Evolutionary conservation across 2,113 vertebrate genomes (phyloP).

Genomic region (Oophaga pumilio): DNA sequence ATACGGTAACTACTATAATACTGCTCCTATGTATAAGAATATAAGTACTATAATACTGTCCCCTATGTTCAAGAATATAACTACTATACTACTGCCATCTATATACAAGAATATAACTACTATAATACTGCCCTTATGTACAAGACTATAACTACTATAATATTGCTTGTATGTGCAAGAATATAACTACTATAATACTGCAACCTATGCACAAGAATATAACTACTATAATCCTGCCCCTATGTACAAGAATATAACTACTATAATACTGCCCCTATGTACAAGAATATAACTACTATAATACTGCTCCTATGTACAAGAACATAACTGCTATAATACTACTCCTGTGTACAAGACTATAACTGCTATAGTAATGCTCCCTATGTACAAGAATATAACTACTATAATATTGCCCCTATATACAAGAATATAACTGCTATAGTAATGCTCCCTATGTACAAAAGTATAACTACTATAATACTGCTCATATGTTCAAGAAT

Average conservation of each 20-base stretch:
- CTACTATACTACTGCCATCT: background rate
- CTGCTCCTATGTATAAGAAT: background rate
- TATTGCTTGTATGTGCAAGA: background rate
- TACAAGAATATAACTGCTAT: too few species aligned
- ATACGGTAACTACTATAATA: background rate
- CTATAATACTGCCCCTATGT: too few species aligned
- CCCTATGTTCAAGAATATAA: background rate
- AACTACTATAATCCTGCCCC: too few species aligned
- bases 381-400: too few species aligned
- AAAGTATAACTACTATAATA: background rate
- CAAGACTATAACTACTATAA: background rate
- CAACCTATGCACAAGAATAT: background rate
- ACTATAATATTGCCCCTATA: too few species aligned
- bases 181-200: constrained; percentile 1
- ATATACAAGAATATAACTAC: background rate
- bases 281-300: too few species aligned
- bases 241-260: too few species aligned
- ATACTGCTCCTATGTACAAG: too few species aligned
- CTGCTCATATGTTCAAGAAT: background rate
- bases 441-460: background rate
- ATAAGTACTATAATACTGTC: background rate
- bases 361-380: too few species aligned
- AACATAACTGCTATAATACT: too few species aligned
- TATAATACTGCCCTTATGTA: background rate
- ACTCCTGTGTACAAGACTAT: too few species aligned